Evolutionary conservation across 2,888 invertebrate species (phyloP).

Genomic region (Leistus spinibarbis): DNA sequence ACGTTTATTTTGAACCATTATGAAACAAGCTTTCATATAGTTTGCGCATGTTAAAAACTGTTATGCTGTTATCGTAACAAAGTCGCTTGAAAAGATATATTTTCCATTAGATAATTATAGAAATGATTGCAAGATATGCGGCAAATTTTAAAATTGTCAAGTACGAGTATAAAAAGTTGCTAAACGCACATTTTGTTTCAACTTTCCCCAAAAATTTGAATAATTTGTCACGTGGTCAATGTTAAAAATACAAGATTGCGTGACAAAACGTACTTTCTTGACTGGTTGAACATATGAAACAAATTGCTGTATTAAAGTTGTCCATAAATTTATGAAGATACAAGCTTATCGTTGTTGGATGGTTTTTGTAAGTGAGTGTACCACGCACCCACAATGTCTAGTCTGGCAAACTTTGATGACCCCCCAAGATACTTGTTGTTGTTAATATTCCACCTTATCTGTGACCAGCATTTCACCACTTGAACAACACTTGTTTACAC

Average conservation of each 20-base stretch:
- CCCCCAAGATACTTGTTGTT: constrained; percentile 28
- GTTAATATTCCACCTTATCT: constrained; percentile 31
- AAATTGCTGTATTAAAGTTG: constrained; percentile 29
- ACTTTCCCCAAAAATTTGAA: neutral
- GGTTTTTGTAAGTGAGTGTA: neutral
- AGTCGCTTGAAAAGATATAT: no score
- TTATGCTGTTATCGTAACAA: no score
- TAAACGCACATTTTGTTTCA: no score
- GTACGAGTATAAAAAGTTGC: no score
- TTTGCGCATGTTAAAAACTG: no score
- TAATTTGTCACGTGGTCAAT: neutral
- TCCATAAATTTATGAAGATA: constrained; percentile 37
- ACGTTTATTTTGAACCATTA: no score
- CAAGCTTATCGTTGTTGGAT: constrained; percentile 20
- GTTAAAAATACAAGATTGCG: constrained; percentile 32
- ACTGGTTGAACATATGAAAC: constrained; percentile 13
- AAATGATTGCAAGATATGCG: no score
- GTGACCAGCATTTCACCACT: constrained; percentile 27
- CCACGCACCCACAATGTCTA: constrained; percentile 10
- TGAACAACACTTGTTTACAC: constrained; percentile 21
- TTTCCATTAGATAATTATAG: no score
- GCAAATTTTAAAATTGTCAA: no score
- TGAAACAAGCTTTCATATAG: no score
- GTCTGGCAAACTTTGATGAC: constrained; percentile 19
- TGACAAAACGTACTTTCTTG: constrained; percentile 5